Evolutionary conservation across 2,888 invertebrate genomes (phyloP).

Genomic region (Cheilosia impressa): DNA sequence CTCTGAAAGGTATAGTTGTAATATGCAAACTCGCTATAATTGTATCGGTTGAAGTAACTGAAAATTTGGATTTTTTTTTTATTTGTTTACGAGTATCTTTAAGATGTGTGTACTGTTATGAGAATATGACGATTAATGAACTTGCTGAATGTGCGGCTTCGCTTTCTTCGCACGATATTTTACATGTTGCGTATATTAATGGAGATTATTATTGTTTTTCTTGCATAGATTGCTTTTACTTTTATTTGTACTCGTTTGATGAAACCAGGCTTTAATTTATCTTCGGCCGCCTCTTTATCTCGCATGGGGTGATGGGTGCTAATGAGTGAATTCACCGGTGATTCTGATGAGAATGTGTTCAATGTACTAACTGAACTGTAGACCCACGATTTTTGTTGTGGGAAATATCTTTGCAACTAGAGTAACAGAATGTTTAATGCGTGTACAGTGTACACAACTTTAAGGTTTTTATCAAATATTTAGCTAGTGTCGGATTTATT

Average conservation of each 20-base stretch:
- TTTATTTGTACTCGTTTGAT: constrained; percentile 15
- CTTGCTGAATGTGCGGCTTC: constrained; percentile 38
- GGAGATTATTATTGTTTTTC: not conserved
- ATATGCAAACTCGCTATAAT: constrained; percentile 54
- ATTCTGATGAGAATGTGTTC: not conserved
- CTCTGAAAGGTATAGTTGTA: not conserved
- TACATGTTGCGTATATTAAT: constrained; percentile 13
- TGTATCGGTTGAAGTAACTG: constrained; percentile 31
- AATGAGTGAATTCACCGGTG: constrained; percentile 9
- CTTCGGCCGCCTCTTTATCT: not conserved
- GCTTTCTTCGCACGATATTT: constrained; percentile 56
- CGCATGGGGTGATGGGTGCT: not conserved
- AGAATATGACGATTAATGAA: constrained; percentile 55
- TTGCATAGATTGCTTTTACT: constrained; percentile 58
- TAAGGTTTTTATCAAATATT: no score
- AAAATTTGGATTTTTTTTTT: constrained; percentile 15
- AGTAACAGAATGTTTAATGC: no score
- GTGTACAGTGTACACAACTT: no score
- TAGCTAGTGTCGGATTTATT: no score
- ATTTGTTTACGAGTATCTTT: not conserved
- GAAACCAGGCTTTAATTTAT: not conserved
- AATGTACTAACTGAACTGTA: constrained; percentile 22
- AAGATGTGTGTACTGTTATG: constrained; percentile 22
- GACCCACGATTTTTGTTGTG: constrained; percentile 8
- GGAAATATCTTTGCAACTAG: no score